These are phyloP conservation scores for Andrena cerasifolii DNA, from an alignment of 1,140 invertebrate species.

Conservation along the genomic window DNA sequence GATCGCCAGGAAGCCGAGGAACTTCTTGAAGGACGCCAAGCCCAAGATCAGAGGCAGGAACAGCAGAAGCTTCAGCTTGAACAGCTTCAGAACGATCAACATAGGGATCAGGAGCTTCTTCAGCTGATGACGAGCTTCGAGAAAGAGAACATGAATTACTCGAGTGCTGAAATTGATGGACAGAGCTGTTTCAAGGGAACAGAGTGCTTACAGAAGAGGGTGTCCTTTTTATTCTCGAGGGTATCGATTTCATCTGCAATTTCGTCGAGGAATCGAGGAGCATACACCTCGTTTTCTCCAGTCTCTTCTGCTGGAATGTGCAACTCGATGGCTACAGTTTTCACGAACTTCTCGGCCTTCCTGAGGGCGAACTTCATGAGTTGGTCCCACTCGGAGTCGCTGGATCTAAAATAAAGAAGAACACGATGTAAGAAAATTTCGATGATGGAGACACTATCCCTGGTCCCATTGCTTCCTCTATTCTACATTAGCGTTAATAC, in stretches of 20 bases:
- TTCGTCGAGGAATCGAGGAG: slow-evolving; percentile 90
- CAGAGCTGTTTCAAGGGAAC: not conserved
- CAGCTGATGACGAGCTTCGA: slow-evolving; percentile 88
- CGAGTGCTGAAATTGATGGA: not conserved
- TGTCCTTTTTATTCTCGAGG: slow-evolving; percentile 90
- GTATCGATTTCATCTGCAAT: slow-evolving; percentile 91
- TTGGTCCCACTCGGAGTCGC: slow-evolving; percentile 91
- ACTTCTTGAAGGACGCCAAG: slow-evolving; percentile 91
- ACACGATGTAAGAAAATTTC: too few relatives aligned
- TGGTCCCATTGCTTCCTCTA: too few relatives aligned
- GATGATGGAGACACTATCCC: too few relatives aligned
- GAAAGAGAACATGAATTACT: slow-evolving; percentile 32
- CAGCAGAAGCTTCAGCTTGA: slow-evolving; percentile 91
- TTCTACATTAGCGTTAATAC: too few relatives aligned
- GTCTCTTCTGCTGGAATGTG: slow-evolving; percentile 87
- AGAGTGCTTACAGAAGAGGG: slow-evolving; percentile 87
- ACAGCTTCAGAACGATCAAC: slow-evolving; percentile 90
- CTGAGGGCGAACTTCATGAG: slow-evolving; percentile 89
- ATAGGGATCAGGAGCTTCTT: slow-evolving; percentile 92
- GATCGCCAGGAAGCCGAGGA: slow-evolving; percentile 89
- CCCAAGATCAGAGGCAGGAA: slow-evolving; percentile 92
- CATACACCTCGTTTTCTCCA: slow-evolving; percentile 86
- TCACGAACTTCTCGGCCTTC: slow-evolving; percentile 86
- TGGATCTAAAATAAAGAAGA: slow-evolving; percentile 73
- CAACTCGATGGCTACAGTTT: slow-evolving; percentile 89